phyloP scores from a whole-genome alignment of 2,113 vertebrate genomes.

The Ammodytes dubius region DNA sequence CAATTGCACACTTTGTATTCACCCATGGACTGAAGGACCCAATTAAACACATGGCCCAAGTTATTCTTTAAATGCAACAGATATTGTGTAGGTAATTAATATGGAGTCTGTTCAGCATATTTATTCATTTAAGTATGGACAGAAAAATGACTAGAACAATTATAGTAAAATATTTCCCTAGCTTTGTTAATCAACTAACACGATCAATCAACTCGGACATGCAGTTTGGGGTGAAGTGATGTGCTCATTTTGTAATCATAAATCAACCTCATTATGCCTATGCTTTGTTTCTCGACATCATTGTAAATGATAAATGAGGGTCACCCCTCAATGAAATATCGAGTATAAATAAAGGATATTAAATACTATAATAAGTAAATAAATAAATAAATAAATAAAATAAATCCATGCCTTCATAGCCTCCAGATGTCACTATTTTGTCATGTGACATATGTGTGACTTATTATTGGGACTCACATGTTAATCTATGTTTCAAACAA shows the following conservation, averaged over 20 bases:
- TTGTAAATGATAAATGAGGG: too few species aligned
- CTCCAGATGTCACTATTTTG: too few species aligned
- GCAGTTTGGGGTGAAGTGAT: neutral
- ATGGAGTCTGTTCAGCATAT: too few species aligned
- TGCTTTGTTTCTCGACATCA: too few species aligned
- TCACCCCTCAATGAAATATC: too few species aligned
- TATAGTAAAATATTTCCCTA: neutral
- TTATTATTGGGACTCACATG: neutral
- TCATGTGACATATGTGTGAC: neutral
- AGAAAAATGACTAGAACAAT: neutral
- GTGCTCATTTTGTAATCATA: neutral
- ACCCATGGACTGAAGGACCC: too few species aligned
- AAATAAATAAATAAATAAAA: too few species aligned
- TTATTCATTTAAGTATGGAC: neutral
- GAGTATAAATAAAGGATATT: too few species aligned
- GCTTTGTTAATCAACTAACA: neutral
- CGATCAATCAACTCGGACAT: neutral
- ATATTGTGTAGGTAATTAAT: too few species aligned
- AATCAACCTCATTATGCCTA: neutral
- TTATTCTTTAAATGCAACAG: neutral
- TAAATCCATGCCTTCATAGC: too few species aligned
- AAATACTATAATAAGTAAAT: too few species aligned
- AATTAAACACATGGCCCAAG: neutral
- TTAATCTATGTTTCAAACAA: neutral
- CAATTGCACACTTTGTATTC: neutral